Base-by-base conservation (phyloP, 2,113 vertebrate species). In the Lasiurus borealis region DNA sequence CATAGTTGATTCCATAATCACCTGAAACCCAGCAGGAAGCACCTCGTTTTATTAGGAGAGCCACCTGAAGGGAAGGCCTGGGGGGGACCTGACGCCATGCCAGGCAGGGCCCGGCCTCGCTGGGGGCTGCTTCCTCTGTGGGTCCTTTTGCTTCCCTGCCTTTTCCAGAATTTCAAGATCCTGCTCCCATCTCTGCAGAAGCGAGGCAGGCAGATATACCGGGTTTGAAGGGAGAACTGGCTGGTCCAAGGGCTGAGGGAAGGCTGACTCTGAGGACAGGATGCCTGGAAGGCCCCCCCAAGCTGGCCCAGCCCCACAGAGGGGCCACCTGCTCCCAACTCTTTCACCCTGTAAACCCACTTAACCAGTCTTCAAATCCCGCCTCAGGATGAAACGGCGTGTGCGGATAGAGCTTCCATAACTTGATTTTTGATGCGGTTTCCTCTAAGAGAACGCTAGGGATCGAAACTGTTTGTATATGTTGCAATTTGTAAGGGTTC, bases 381-480 rank as follows among this genome's bases (percentile, higher is more conserved):
- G 93, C 97, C 96, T 97, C 44, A 93, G 84, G 72, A 95, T 94
- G 95, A 93, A 86, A 92, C 82, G 90, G 97, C 18, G 69, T 90
- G 73, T 86, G 95, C 97, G 88, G 90, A 95, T 96, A 77, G 95
- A 97, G 97, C 94, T 97, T 97, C 96, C 94, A 50, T 96, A 93
- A 96, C 97, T 95, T 95, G 80, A 85, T 90, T 90, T 92, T 72
- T 3, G 96, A 85, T 91, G 69, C 91, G 95, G 93, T 96, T 93
- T 78, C 96, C 91, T 95, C 93, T 97, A 96, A 94, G 96, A 96
- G 96, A 90, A 92, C 96, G 97, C 95, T 95, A 72, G 96, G 96
- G 85, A 97, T 96, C 34, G 95, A 98, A 97, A 93, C 92, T 98
- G 91, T 99, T 96, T 98, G 98, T 98, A 98, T 98, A 98, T 99